phyloP scores from a whole-genome alignment of 2,113 vertebrate species.

The Pachypanchax playfairii region DNA sequence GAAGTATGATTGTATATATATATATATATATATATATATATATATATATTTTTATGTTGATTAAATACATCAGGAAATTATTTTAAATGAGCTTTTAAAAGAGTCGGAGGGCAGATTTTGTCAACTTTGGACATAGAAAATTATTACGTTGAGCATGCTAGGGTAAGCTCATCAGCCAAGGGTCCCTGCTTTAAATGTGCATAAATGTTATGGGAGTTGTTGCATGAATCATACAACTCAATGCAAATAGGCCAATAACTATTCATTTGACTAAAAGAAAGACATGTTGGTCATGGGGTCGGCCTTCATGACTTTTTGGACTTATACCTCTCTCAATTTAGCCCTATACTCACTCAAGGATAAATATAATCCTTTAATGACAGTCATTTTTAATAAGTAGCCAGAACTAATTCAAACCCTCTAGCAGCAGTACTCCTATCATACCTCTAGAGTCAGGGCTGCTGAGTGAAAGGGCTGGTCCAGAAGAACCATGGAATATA shows the following conservation, averaged over 20 bases:
- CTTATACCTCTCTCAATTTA: conserved; percentile 8
- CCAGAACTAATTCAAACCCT: conserved; percentile 33
- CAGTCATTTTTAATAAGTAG: conserved; percentile 69
- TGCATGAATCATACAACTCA: neutral
- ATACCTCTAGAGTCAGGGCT: conserved; percentile 20
- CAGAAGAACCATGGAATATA: conserved; percentile 27
- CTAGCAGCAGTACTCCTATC: conserved; percentile 30
- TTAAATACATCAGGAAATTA: too few species aligned
- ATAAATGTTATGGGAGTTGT: neutral
- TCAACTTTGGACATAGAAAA: neutral
- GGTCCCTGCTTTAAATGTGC: neutral
- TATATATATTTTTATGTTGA: too few species aligned
- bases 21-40: too few species aligned
- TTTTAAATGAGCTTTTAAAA: too few species aligned
- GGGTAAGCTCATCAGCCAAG: neutral
- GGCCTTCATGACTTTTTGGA: conserved; percentile 30
- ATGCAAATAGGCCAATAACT: neutral
- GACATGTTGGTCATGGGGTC: conserved; percentile 9
- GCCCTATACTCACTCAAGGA: conserved; percentile 58
- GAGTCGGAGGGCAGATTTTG: neutral
- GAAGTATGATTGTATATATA: too few species aligned
- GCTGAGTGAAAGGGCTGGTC: conserved; percentile 14
- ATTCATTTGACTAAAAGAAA: conserved; percentile 11
- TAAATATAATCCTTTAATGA: conserved; percentile 74
- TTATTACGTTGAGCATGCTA: neutral